Conservation (phyloP, 2,113 vertebrate genomes). For the Bubalus kerabau region DNA sequence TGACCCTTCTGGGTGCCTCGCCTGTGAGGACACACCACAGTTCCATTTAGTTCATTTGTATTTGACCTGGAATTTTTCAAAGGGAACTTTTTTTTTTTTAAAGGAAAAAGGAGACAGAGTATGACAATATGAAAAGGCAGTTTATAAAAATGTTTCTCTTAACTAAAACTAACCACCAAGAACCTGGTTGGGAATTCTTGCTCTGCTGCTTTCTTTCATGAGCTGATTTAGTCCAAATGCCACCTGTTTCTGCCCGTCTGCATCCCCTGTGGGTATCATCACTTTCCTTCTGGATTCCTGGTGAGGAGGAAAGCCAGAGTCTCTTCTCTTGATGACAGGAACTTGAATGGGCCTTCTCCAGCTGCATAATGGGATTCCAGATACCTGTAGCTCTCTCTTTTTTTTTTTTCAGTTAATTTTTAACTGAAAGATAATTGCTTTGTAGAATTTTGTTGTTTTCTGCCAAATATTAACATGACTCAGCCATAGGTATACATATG, state of each 20-base stretch:
- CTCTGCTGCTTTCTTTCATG: neutral
- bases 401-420: neutral
- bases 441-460: neutral
- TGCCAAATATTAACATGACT: neutral
- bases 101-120: neutral
- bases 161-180: neutral
- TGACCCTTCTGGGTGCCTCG: neutral
- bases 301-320: neutral
- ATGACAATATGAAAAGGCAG: neutral
- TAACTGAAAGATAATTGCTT: neutral
- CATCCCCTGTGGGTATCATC: rapidly evolving
- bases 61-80: neutral
- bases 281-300: neutral
- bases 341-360: neutral
- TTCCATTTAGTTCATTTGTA: neutral
- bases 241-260: neutral
- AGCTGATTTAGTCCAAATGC: neutral
- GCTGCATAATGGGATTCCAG: neutral
- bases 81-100: neutral
- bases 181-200: neutral
- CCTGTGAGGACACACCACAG: neutral
- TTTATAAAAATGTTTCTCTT: neutral
- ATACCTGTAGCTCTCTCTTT: neutral
- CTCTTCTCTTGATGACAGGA: neutral
- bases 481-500: neutral